These are phyloP conservation scores for Brenthis daphne DNA, from an alignment of 2,888 invertebrate genomes.

Conservation along the genomic window DNA sequence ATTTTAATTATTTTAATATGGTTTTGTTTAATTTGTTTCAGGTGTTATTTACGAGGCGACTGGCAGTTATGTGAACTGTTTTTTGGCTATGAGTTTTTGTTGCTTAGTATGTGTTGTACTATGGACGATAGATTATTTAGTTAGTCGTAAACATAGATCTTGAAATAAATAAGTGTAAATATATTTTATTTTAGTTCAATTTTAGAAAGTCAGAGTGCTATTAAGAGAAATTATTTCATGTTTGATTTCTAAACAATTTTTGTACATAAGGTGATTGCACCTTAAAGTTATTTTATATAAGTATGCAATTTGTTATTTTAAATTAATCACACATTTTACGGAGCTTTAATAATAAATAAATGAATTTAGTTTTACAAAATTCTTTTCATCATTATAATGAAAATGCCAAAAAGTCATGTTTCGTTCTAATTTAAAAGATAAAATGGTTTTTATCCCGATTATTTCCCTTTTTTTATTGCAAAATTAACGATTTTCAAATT, in stretches of 20 bases:
- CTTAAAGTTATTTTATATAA: slow-evolving; percentile 3
- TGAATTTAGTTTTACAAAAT: not conserved
- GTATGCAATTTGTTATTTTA: not conserved
- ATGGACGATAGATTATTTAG: slow-evolving; percentile 84
- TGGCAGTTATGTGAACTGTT: slow-evolving; percentile 84
- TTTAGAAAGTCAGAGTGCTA: not conserved
- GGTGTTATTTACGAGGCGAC: slow-evolving; percentile 77
- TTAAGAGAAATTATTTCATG: not conserved
- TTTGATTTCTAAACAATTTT: slow-evolving; percentile 4
- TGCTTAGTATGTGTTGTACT: slow-evolving; percentile 85
- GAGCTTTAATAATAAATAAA: slow-evolving; percentile 25
- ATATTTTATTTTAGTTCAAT: slow-evolving; percentile 18
- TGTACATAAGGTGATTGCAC: not conserved
- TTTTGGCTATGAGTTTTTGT: slow-evolving; percentile 85
- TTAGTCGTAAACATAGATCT: slow-evolving; percentile 51
- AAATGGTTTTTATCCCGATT: too few relatives aligned
- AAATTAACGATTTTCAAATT: too few relatives aligned
- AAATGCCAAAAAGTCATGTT: not conserved
- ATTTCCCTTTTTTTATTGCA: too few relatives aligned
- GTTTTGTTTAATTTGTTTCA: slow-evolving; percentile 40
- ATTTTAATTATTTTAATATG: not conserved
- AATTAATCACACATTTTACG: slow-evolving; percentile 8
- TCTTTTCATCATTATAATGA: not conserved
- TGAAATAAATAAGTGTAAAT: slow-evolving; percentile 31
- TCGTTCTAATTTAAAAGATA: too few relatives aligned